A percentile compares a stretch with the other conserved stretches of the same genome.
Conservation (phyloP, 2,888 invertebrate species). For the Thysanoteuthis rhombus region DNA sequence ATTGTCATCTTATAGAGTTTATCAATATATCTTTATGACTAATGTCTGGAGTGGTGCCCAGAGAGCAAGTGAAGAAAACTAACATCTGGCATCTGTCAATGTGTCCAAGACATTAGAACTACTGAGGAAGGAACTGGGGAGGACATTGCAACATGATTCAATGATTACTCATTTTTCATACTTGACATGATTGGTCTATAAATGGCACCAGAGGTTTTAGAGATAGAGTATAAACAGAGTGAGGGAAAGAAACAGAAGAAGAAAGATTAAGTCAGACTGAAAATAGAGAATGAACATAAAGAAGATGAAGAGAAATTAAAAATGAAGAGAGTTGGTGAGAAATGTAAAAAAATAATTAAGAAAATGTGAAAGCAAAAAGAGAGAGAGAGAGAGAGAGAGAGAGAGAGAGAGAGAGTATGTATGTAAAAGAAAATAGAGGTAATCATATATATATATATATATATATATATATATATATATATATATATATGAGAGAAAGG, state of each 20-base stretch:
- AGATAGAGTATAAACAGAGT: too few relatives aligned
- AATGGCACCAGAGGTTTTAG: not conserved
- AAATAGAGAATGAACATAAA: too few relatives aligned
- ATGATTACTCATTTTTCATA: not conserved
- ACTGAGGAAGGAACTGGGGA: not conserved
- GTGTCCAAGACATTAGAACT: not conserved
- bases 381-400: not conserved
- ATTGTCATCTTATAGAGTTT: not conserved
- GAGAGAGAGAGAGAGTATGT: too few relatives aligned
- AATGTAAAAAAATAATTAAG: not conserved
- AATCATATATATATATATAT: too few relatives aligned
- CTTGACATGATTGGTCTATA: not conserved
- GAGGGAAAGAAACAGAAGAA: not conserved
- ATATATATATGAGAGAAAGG: not conserved
- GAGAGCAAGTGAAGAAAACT: not conserved
- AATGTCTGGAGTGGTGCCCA: slow-evolving; percentile 12
- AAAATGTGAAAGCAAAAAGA: not conserved
- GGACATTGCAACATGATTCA: not conserved
- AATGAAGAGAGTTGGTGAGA: not conserved
- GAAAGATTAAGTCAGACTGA: not conserved
- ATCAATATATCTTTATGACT: not conserved
- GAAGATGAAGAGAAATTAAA: not conserved
- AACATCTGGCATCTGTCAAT: not conserved
- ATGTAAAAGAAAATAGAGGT: too few relatives aligned
- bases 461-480: too few relatives aligned